Percentiles rank a stretch among this genome's conserved stretches.
phyloP scores from a whole-genome alignment of 2,113 vertebrate genomes.

The Pelmatolapia mariae region DNA sequence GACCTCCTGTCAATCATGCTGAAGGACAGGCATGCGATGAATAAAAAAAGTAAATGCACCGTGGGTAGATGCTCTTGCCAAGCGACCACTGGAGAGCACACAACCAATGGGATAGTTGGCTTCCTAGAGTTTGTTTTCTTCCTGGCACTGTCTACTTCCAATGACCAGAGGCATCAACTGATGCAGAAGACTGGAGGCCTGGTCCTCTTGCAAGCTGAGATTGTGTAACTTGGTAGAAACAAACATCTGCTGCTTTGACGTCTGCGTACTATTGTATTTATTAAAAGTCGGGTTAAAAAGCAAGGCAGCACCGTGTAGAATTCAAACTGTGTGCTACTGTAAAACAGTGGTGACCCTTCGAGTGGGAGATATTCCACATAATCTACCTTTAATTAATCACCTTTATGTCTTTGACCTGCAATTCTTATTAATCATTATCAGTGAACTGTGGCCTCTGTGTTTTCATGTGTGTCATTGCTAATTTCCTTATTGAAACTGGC shows the following conservation, averaged over 20 bases:
- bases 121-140: neutral
- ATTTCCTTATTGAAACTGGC: neutral
- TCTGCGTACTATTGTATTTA: neutral
- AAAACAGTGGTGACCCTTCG: neutral
- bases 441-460: neutral
- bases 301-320: neutral
- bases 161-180: neutral
- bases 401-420: neutral
- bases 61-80: neutral
- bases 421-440: neutral
- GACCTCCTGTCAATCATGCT: neutral
- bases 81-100: neutral
- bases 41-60: neutral
- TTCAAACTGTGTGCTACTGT: neutral
- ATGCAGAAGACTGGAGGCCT: neutral
- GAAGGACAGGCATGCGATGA: neutral
- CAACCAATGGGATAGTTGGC: neutral
- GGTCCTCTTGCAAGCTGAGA: neutral
- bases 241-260: neutral
- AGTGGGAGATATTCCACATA: neutral
- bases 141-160: neutral
- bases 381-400: neutral
- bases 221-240: neutral
- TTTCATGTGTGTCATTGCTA: neutral
- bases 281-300: neutral